Conservation (phyloP, 2,797 vertebrate species). For the Neosilurus mollespiculum region DNA sequence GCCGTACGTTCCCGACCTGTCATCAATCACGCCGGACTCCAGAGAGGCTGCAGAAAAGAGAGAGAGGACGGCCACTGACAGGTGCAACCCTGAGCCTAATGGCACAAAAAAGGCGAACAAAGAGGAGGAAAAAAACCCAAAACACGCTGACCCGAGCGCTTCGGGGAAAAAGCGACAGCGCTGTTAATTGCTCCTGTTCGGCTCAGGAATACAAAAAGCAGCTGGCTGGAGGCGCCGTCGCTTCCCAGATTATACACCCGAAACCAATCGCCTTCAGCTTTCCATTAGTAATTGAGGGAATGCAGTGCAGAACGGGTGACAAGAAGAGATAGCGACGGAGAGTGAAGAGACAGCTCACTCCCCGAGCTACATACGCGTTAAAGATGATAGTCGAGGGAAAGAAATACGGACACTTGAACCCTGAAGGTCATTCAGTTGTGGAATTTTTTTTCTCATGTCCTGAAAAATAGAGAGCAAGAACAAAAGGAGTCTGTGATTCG, state of each 20-base stretch:
- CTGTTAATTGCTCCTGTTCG: constrained; percentile 75
- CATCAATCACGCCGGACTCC: constrained; percentile 92
- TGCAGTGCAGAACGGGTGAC: constrained; percentile 50
- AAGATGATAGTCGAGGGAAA: constrained; percentile 19
- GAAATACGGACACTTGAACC: neutral
- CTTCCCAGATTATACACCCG: constrained; percentile 55
- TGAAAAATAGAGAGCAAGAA: neutral
- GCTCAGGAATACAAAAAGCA: constrained; percentile 58
- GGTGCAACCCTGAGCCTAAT: constrained; percentile 86
- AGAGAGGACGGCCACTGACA: constrained; percentile 76
- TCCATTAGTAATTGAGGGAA: constrained; percentile 55
- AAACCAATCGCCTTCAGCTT: constrained; percentile 58
- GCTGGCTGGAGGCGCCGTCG: constrained; percentile 41
- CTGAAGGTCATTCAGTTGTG: constrained; percentile 22
- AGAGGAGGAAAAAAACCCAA: constrained; percentile 72
- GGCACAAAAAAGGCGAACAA: constrained; percentile 66
- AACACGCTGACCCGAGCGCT: constrained; percentile 69
- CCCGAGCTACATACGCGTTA: constrained; percentile 38
- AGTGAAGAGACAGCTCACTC: constrained; percentile 43
- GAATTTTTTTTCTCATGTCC: constrained; percentile 10
- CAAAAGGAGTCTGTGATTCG: neutral
- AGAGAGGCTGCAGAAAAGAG: constrained; percentile 7
- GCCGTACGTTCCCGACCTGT: constrained; percentile 90
- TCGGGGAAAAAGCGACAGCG: constrained; percentile 69
- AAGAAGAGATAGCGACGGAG: constrained; percentile 50